Conservation (phyloP, 1,140 invertebrate species). For the Papilio helenus region DNA sequence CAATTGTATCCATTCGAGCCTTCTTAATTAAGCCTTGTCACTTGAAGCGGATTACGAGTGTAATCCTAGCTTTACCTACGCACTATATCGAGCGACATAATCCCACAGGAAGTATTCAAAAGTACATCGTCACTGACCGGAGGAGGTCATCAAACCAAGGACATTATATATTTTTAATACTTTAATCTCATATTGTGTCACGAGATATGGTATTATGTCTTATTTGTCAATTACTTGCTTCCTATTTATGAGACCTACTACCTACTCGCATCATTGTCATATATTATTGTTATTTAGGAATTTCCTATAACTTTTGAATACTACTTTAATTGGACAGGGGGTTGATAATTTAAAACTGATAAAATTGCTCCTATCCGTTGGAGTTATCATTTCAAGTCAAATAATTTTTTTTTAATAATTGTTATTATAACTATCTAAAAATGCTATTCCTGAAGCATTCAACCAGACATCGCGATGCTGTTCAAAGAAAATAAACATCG, state of each 20-base stretch:
- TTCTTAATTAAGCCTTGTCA: conserved; percentile 25
- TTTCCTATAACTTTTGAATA: not conserved
- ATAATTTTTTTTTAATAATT: conserved; percentile 11
- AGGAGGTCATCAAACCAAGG: not conserved
- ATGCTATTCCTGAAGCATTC: conserved; percentile 27
- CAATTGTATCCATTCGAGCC: not conserved
- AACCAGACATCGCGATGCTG: conserved; percentile 36
- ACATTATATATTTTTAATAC: not conserved
- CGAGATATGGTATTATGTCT: not conserved
- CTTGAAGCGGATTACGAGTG: conserved; percentile 25
- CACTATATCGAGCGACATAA: conserved; percentile 24
- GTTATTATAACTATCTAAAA: conserved; percentile 6
- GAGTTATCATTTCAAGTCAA: not conserved
- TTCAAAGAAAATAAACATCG: conserved; percentile 36
- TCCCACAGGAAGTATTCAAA: not conserved
- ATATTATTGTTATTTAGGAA: not conserved
- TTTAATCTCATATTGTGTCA: not conserved
- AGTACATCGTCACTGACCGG: not conserved
- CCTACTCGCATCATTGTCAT: not conserved
- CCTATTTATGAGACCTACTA: not conserved
- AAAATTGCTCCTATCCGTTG: not conserved
- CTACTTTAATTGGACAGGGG: not conserved
- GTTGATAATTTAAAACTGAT: not conserved
- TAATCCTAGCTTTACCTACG: conserved; percentile 27
- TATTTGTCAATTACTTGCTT: not conserved